Evolutionary conservation across 92 coral and sea anemone species (phyloP), one percentile per base, ranked within the genome.

Genomic region (Zoanthus gigantus): DNA sequence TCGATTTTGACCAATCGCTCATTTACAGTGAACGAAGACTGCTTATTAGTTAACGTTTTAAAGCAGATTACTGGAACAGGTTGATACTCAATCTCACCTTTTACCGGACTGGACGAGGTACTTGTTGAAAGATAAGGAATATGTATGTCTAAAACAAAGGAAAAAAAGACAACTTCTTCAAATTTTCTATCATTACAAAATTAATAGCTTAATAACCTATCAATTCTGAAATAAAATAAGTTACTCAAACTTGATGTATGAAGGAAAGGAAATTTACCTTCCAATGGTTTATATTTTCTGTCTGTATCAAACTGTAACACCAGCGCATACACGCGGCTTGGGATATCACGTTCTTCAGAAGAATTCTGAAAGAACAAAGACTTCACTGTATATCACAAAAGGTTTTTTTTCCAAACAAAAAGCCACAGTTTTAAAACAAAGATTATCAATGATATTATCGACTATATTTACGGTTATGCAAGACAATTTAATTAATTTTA

Each of bases 71-170:
- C 42, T 0, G 42, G 42, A 37, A 37, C 1, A 37, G 0, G 42
- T 4, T 37, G 42, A 58, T 68, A 6, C 13, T 37, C 16, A 31
- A 52, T 29, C 77, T 34, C 58, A 97, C 99, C 99, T 90, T 89
- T 83, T 75, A 86, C 81, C 14, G 99, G 99, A 58, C 71, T 63
- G 48, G 74, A 66, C 11, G 99, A 94, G 50, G 91, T 94, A 58
- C 89, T 89, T 28, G 90, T 85, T 18, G 99, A 97, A 83, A 97
- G 57, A 68, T 90, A 97, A 0, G 99, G 95, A 63, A 97, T 91
- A 87, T 93, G 96, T 72, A 96, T 87, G 90, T 94, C 98, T 94
- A 72, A 9, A 66, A 81, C 10, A 50, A 1, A 4, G 12, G 72
- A 29, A 69, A 67, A 74, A 9, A n/a, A 52, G 50, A 12, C 29